phyloP scores from a whole-genome alignment of 2,888 invertebrate species.

The Diaperis boleti region DNA sequence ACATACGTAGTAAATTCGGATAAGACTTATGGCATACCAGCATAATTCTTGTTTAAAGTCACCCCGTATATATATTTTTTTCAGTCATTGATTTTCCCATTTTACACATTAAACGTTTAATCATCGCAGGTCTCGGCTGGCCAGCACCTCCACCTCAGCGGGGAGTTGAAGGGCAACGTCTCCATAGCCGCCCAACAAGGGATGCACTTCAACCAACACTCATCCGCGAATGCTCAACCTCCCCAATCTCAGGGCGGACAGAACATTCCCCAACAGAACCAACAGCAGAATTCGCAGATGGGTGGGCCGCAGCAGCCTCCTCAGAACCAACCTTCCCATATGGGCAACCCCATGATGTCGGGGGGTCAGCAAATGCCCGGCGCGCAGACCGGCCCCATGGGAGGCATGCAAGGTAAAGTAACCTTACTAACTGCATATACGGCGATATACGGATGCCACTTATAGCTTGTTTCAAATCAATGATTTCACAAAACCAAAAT shows the following conservation, averaged over 20 bases:
- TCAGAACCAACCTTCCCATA: constrained; percentile 30
- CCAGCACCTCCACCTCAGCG: constrained; percentile 85
- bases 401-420: constrained; percentile 46
- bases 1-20: too few species aligned
- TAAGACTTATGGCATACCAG: too few species aligned
- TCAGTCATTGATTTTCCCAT: too few species aligned
- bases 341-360: constrained; percentile 45
- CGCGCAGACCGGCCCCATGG: constrained; percentile 41
- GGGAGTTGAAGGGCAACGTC: constrained; percentile 79
- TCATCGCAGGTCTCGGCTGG: constrained; percentile 93
- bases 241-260: constrained; percentile 29
- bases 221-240: constrained; percentile 43
- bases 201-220: constrained; percentile 76
- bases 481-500: too few species aligned
- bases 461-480: too few species aligned
- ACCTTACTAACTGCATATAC: too few species aligned
- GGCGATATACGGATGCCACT: too few species aligned
- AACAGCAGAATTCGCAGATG: constrained; percentile 43
- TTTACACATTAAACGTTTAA: constrained; percentile 43
- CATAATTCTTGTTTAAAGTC: too few species aligned
- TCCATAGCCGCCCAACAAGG: constrained; percentile 89
- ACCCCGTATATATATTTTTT: too few species aligned
- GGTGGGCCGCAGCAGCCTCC: constrained; percentile 37
- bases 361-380: constrained; percentile 48
- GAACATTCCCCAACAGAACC: constrained; percentile 36